Conservation (phyloP, 2,113 vertebrate genomes). For the Bos taurus region DNA sequence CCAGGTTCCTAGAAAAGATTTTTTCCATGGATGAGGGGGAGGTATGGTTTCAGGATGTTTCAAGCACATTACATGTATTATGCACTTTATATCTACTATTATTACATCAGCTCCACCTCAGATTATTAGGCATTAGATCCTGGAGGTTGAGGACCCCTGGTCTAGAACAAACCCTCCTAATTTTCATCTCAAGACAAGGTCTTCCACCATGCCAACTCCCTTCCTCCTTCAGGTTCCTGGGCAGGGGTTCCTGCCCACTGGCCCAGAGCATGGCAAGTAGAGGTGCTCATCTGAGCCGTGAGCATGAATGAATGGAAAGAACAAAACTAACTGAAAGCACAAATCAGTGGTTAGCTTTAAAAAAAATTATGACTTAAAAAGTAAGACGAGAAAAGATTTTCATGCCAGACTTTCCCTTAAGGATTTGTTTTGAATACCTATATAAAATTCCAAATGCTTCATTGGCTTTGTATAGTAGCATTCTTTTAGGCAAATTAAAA, state of each 20-base stretch:
- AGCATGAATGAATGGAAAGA: background rate
- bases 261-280: background rate
- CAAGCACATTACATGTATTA: background rate
- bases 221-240: background rate
- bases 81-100: background rate
- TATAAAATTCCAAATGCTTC: background rate
- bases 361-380: background rate
- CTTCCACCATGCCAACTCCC: background rate
- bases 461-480: background rate
- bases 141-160: background rate
- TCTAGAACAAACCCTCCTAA: background rate
- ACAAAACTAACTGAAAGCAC: background rate
- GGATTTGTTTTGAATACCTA: background rate
- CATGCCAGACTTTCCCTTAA: background rate
- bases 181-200: background rate
- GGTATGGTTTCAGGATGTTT: background rate
- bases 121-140: background rate
- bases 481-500: background rate
- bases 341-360: background rate
- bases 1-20: background rate
- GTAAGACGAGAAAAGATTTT: background rate
- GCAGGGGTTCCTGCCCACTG: background rate
- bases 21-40: background rate
- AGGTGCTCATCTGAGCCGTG: background rate
- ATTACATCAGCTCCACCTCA: background rate